Conservation (phyloP, 1,140 invertebrate genomes). For the Drosophila asahinai region DNA sequence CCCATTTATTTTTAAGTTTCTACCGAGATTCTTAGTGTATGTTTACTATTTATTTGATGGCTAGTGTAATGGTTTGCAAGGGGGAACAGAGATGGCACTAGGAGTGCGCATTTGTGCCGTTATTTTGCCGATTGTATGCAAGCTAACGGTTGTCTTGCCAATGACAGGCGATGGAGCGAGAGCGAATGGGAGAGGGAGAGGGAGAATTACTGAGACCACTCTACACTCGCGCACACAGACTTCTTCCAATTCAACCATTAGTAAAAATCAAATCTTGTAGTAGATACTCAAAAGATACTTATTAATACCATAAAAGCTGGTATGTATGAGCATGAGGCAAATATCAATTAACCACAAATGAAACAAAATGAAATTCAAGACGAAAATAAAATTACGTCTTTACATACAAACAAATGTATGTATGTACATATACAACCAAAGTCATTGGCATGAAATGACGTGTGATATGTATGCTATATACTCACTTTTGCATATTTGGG, state of each 20-base stretch:
- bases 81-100: constrained; percentile 15
- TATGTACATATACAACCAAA: constrained; percentile 15
- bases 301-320: background rate
- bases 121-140: constrained; percentile 18
- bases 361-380: constrained; percentile 37
- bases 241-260: background rate
- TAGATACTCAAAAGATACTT: background rate
- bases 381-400: constrained; percentile 36
- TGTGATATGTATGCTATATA: constrained; percentile 24
- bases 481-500: constrained; percentile 42
- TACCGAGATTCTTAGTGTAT: too few relatives aligned
- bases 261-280: background rate
- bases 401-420: background rate
- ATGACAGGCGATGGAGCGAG: constrained; percentile 14
- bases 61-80: background rate
- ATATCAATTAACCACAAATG: constrained; percentile 24
- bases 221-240: background rate
- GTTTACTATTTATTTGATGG: background rate
- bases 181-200: background rate
- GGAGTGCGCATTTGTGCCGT: constrained; percentile 5
- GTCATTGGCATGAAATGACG: constrained; percentile 27
- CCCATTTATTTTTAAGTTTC: too few relatives aligned
- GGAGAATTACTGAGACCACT: background rate
- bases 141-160: constrained; percentile 34
- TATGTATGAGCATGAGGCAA: constrained; percentile 22